phyloP scores from a whole-genome alignment of 64 coral and sea anemone species.

The Catalaphyllia jardinei region DNA sequence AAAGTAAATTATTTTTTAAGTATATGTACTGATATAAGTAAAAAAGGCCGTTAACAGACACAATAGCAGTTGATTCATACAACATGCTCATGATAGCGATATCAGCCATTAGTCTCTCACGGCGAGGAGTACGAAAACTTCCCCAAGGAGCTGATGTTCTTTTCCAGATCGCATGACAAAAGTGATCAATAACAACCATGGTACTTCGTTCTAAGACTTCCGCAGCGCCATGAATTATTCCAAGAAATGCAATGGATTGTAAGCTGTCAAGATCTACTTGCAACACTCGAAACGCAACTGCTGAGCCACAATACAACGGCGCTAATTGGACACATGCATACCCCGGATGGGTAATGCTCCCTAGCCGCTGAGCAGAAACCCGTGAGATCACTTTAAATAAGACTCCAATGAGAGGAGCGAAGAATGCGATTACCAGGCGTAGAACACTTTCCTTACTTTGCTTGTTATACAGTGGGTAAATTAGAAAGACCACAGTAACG shows the following conservation, averaged over 20 bases:
- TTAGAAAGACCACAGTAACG: background rate
- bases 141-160: slow-evolving; percentile 7
- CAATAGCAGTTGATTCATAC: background rate
- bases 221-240: background rate
- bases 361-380: background rate
- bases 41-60: background rate
- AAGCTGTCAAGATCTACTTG: slow-evolving; percentile 5
- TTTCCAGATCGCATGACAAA: background rate
- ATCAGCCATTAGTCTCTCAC: too few species aligned
- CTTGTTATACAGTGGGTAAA: background rate
- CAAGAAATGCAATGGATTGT: background rate
- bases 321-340: background rate
- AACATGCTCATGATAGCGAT: background rate
- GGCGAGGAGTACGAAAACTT: slow-evolving; percentile 10
- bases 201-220: slow-evolving; percentile 2
- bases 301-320: background rate
- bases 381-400: background rate
- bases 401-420: background rate
- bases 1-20: too few species aligned
- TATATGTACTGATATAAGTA: background rate
- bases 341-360: background rate
- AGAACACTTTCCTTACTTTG: background rate
- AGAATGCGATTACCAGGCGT: background rate
- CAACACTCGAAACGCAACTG: background rate
- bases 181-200: background rate